Evolutionary conservation across 2,113 vertebrate species (phyloP).

Genomic region (Gila orcuttii): DNA sequence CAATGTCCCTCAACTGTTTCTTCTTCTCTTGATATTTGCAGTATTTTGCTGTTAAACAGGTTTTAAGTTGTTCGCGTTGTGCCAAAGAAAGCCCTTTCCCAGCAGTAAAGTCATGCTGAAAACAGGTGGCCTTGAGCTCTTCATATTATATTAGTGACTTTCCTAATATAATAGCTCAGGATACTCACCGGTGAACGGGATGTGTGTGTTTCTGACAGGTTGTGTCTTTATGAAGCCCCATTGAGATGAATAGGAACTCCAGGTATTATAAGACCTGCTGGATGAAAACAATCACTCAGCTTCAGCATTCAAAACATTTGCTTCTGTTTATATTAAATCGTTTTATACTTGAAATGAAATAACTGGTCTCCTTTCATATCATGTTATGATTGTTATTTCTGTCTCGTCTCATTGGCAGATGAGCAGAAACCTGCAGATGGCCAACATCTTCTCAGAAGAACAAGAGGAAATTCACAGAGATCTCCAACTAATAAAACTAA

Average conservation of each 20-base stretch:
- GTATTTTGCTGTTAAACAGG: slow-evolving; percentile 73
- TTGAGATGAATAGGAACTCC: too few relatives aligned
- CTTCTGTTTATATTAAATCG: neutral
- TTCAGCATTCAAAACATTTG: neutral
- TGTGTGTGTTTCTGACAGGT: neutral
- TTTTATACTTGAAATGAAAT: neutral
- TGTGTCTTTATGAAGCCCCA: too few relatives aligned
- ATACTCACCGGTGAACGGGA: neutral
- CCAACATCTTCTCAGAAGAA: slow-evolving; percentile 23
- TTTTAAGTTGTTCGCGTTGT: neutral
- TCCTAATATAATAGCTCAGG: neutral
- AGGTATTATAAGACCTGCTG: too few relatives aligned
- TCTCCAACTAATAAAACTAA: slow-evolving; percentile 30
- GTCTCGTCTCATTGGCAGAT: slow-evolving; percentile 23
- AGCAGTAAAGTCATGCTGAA: neutral
- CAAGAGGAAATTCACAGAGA: slow-evolving; percentile 1
- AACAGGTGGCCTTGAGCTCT: neutral
- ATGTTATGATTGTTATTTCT: neutral
- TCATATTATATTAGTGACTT: neutral
- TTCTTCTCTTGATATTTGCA: slow-evolving; percentile 90
- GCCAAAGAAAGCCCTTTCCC: neutral
- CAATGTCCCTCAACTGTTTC: slow-evolving; percentile 85
- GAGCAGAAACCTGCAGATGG: slow-evolving; percentile 35
- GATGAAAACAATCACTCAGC: too few relatives aligned
- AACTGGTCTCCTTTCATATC: neutral